Base-by-base conservation (phyloP, 1,140 invertebrate species). In the Glomeris maerens region DNA sequence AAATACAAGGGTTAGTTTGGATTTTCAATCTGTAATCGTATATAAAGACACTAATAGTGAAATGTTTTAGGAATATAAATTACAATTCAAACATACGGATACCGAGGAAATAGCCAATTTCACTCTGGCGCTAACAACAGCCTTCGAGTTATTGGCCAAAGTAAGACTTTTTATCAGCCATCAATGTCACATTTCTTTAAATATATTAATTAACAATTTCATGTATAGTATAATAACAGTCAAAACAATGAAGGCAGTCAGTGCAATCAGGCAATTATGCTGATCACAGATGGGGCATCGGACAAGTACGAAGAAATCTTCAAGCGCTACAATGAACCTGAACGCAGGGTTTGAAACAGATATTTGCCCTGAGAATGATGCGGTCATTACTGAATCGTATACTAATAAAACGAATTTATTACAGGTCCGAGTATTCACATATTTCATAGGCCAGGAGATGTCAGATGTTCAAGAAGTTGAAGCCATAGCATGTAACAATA, bases 221-320 rank as follows among this genome's bases (percentile, higher is more conserved):
- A 42, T 41, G 22, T 14, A 10, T n/a, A 13, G 10, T 44, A 10
- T 27, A 27, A 20, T 5, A 21, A 42, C 4, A 5, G 20, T 21
- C 17, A 42, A 4, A 54, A 52, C 25, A 50, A 80, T 1, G 75
- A 79, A 57, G 87, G 88, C 4, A 73, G 77, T 53, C 83, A 93
- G 10, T 98, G 94, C 62, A 98, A 97, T 69, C 84, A 94, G 69
- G 93, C 92, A 7, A 98, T 98, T 59, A 98, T 98, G 93, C 67
- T 99, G 42, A 83, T 99, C 55, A 96, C 94, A 7, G 95, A 98
- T 71, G 95, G 94, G 23, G 87, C 94, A 21, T 91, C 94, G 14
- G 85, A 90, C 57, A 88, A 84, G 61, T 93, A 83, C 66, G 81
- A 91, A 60, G 82, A 90, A 57, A 80, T 96, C 41, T 97, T 97